Conservation (phyloP, 2,797 vertebrate genomes). For the Geotrypetes seraphini region DNA sequence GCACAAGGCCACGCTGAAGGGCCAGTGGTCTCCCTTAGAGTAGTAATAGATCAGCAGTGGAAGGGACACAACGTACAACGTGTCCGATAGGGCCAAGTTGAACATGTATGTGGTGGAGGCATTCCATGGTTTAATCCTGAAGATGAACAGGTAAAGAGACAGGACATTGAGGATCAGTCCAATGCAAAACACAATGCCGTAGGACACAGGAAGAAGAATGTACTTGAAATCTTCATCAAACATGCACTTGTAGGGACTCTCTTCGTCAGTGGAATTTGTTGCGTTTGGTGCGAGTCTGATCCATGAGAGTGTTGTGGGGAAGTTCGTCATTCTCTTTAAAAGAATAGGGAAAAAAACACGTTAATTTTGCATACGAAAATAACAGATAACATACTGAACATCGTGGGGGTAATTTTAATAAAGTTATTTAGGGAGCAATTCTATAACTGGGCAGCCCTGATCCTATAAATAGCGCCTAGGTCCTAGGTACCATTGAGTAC, state of each 20-base stretch:
- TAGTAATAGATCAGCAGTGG: conserved; percentile 92
- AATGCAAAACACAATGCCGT: conserved; percentile 72
- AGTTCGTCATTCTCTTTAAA: conserved; percentile 37
- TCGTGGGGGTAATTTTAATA: no score
- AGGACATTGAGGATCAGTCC: conserved; percentile 74
- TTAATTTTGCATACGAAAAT: no score
- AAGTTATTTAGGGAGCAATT: no score
- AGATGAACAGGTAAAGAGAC: conserved; percentile 76
- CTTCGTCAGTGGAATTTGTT: conserved; percentile 22
- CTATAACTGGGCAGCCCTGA: no score
- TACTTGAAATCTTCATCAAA: conserved; percentile 87
- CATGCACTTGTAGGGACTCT: conserved; percentile 53
- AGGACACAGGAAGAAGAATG: conserved; percentile 79
- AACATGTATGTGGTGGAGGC: conserved; percentile 92
- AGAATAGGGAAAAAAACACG: no score
- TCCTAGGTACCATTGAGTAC: no score
- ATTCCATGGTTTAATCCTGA: conserved; percentile 80
- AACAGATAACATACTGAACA: no score
- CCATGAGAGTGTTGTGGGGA: no score
- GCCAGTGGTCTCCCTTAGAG: conserved; percentile 80
- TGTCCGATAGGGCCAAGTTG: conserved; percentile 83
- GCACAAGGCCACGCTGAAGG: conserved; percentile 74
- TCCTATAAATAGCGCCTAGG: no score
- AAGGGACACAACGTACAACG: conserved; percentile 79
- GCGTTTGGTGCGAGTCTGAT: no score